phyloP scores from a whole-genome alignment of 1,140 invertebrate species.

The Macrocentrus cingulum region DNA sequence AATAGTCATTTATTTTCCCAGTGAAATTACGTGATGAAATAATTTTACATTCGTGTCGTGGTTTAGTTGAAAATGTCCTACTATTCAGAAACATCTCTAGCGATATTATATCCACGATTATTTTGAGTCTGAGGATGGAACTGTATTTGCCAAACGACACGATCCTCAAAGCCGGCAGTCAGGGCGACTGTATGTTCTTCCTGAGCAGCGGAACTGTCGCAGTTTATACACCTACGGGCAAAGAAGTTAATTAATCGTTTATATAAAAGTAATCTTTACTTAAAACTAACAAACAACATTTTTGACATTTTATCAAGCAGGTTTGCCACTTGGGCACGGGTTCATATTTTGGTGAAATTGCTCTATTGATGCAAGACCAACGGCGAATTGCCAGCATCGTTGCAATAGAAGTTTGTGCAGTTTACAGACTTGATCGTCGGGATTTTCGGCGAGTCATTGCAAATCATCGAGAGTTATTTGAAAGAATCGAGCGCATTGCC shows the following conservation, averaged over 20 bases:
- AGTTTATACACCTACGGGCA: constrained; percentile 63
- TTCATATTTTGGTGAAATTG: constrained; percentile 60
- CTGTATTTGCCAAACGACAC: constrained; percentile 49
- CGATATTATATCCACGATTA: constrained; percentile 38
- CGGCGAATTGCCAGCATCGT: constrained; percentile 50
- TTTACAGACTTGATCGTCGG: constrained; percentile 52
- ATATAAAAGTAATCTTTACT: constrained; percentile 12
- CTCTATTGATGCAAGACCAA: constrained; percentile 50
- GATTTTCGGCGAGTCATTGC: constrained; percentile 58
- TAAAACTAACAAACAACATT: constrained; percentile 6
- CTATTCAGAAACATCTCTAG: constrained; percentile 47
- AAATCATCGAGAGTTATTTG: constrained; percentile 42
- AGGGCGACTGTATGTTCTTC: constrained; percentile 66
- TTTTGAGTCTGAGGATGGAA: constrained; percentile 45
- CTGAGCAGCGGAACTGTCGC: constrained; percentile 62
- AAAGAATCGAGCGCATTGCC: constrained; percentile 46
- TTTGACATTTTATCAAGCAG: constrained; percentile 41
- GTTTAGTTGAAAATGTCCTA: constrained; percentile 46
- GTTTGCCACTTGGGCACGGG: constrained; percentile 61
- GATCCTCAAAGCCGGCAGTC: constrained; percentile 60
- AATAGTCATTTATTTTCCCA: not conserved
- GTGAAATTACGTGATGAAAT: constrained; percentile 42
- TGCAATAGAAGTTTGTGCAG: constrained; percentile 49
- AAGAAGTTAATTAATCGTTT: constrained; percentile 50
- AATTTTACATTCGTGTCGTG: constrained; percentile 43